These are phyloP conservation scores for Rhimphoctona megacephalus DNA, from an alignment of 2,888 invertebrate species.

Conservation along the genomic window DNA sequence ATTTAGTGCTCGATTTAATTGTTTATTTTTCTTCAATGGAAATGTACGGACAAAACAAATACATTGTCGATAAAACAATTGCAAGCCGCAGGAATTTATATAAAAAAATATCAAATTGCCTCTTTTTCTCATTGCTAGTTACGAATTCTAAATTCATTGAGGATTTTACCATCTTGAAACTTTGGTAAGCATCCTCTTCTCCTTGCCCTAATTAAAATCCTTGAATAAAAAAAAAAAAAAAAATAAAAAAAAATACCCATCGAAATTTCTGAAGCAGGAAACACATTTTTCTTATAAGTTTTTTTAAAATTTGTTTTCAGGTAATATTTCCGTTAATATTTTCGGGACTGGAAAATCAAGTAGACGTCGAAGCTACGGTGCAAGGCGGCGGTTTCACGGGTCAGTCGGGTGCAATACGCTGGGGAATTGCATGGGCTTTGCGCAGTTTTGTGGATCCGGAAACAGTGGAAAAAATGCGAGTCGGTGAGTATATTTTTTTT, in stretches of 20 bases:
- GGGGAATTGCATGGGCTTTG: slow-evolving; percentile 94
- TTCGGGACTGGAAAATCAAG: slow-evolving; percentile 90
- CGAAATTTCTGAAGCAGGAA: background rate
- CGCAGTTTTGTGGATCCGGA: slow-evolving; percentile 92
- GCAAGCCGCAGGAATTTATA: slow-evolving; percentile 13
- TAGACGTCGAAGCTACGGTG: slow-evolving; percentile 93
- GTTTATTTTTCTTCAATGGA: slow-evolving; percentile 6
- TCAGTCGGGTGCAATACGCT: slow-evolving; percentile 95
- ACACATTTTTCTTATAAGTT: background rate
- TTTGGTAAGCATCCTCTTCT: slow-evolving; percentile 56
- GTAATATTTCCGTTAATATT: slow-evolving; percentile 94
- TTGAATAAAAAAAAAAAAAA: background rate
- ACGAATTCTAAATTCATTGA: slow-evolving; percentile 45
- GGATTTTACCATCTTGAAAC: slow-evolving; percentile 47
- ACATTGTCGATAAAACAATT: background rate
- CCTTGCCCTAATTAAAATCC: background rate
- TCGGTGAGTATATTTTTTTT: slow-evolving; percentile 87
- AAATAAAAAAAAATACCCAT: background rate
- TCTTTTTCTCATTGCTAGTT: slow-evolving; percentile 17
- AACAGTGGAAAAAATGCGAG: slow-evolving; percentile 93
- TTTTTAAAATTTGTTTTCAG: slow-evolving; percentile 85
- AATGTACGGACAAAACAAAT: background rate
- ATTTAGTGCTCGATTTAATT: background rate
- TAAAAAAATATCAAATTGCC: slow-evolving; percentile 2
- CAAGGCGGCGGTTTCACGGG: slow-evolving; percentile 91